phyloP scores from a whole-genome alignment of 2,113 vertebrate species.

The Excalfactoria chinensis region DNA sequence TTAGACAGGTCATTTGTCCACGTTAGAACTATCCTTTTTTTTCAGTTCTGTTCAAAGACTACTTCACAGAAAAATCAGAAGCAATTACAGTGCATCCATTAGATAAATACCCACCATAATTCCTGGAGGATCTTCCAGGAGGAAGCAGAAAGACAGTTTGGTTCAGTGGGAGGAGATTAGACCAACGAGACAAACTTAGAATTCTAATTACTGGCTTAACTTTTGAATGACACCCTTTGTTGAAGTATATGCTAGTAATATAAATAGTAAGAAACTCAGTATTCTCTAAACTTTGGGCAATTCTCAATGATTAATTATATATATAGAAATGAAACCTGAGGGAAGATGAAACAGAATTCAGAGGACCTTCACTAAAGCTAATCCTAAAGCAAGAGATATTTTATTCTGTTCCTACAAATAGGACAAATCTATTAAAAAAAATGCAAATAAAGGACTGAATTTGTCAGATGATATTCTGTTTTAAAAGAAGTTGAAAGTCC shows the following conservation, averaged over 20 bases:
- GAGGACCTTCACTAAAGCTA: neutral
- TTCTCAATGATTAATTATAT: neutral
- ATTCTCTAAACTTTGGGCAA: neutral
- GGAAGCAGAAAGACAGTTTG: neutral
- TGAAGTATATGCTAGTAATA: fast-evolving
- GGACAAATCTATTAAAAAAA: fast-evolving
- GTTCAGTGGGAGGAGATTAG: neutral
- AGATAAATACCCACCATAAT: neutral
- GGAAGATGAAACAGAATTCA: neutral
- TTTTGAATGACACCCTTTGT: neutral
- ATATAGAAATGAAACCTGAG: neutral
- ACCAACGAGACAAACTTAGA: neutral
- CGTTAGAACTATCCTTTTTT: fast-evolving
- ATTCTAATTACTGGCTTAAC: neutral
- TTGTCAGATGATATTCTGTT: neutral
- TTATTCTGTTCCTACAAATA: neutral
- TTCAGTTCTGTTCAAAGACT: neutral
- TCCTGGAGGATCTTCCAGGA: neutral
- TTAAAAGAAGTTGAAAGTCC: neutral
- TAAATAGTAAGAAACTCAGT: neutral
- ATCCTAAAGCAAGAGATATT: neutral
- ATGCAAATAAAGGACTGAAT: neutral
- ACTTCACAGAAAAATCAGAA: neutral
- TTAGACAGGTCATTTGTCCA: neutral
- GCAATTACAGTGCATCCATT: neutral